Conservation (phyloP, 2,797 vertebrate genomes). For the Pygocentrus nattereri region DNA sequence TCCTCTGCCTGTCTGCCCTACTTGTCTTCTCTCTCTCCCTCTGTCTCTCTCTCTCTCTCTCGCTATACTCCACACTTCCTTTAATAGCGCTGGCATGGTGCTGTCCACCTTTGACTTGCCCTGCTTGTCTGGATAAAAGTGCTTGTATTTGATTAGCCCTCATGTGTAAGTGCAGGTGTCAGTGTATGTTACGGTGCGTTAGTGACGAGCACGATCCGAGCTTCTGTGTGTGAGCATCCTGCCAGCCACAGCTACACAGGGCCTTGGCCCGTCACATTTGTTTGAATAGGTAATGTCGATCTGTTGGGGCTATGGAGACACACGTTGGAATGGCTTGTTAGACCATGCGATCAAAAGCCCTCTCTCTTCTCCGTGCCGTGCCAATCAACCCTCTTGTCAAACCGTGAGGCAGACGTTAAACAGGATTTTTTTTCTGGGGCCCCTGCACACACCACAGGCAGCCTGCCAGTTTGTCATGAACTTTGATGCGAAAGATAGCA, state of each 20-base stretch:
- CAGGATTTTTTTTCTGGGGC: constrained; percentile 77
- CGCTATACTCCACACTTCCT: background rate
- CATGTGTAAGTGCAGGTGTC: constrained; percentile 48
- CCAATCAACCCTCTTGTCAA: constrained; percentile 95
- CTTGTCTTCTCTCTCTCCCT: constrained; percentile 35
- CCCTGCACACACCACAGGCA: constrained; percentile 68
- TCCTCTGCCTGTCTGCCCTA: constrained; percentile 39
- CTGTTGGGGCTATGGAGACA: constrained; percentile 92
- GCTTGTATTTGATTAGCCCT: constrained; percentile 86
- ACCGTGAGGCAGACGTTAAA: constrained; percentile 94
- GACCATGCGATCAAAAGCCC: constrained; percentile 97
- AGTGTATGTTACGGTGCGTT: constrained; percentile 44
- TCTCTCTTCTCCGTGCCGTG: constrained; percentile 92
- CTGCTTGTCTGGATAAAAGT: constrained; percentile 86
- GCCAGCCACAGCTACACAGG: constrained; percentile 87
- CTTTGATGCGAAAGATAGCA: constrained; percentile 34
- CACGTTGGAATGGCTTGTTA: constrained; percentile 98
- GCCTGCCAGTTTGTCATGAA: constrained; percentile 38
- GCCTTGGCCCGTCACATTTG: constrained; percentile 95
- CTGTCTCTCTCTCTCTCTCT: background rate
- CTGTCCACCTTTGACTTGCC: constrained; percentile 85
- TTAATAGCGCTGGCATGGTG: constrained; percentile 84
- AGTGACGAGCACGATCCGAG: constrained; percentile 56
- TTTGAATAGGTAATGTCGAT: constrained; percentile 98
- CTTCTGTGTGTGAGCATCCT: constrained; percentile 54